These are phyloP conservation scores for Brachionus manjavacas DNA, from an alignment of 1,140 invertebrate species.

Conservation along the genomic window DNA sequence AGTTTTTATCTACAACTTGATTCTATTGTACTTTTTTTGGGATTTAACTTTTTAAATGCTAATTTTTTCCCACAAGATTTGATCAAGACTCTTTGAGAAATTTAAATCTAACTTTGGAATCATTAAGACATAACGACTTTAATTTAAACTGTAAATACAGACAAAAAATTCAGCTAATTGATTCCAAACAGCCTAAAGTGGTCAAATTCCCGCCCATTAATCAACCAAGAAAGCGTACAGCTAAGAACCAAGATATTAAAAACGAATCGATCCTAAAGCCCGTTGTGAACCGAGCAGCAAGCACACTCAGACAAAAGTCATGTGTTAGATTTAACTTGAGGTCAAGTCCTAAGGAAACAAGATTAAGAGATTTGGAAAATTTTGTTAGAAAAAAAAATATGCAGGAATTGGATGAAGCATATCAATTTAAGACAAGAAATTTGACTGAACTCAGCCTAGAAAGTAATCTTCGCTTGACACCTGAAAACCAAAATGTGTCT, in stretches of 20 bases:
- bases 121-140: slow-evolving; percentile 8
- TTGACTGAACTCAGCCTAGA: background rate
- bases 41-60: background rate
- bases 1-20: background rate
- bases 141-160: background rate
- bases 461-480: background rate
- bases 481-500: background rate
- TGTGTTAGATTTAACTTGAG: background rate
- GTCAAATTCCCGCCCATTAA: background rate
- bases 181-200: background rate
- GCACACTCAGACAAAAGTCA: background rate
- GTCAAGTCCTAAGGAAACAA: background rate
- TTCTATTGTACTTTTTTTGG: background rate
- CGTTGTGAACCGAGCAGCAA: background rate
- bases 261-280: background rate
- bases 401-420: background rate
- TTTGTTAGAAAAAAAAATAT: slow-evolving; percentile 4
- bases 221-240: background rate
- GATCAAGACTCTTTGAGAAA: background rate
- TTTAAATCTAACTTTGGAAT: background rate
- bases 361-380: background rate
- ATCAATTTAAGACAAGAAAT: background rate
- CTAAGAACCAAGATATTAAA: background rate
- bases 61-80: background rate
- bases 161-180: background rate